These are phyloP conservation scores for Trichopria drosophilae DNA, from an alignment of 2,888 invertebrate species.

Conservation along the genomic window DNA sequence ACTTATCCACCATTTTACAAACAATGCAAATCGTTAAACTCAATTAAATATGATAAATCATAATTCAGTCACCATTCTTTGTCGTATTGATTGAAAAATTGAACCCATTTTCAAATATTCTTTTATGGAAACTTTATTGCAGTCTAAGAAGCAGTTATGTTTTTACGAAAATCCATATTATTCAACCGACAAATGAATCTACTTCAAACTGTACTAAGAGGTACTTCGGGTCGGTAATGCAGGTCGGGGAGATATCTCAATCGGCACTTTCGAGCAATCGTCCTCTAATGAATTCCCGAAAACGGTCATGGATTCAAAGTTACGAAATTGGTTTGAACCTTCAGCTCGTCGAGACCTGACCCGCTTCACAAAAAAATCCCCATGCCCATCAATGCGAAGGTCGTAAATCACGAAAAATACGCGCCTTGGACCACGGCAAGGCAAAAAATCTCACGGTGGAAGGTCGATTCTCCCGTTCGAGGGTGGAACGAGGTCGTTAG, in stretches of 20 bases:
- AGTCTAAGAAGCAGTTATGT: too few relatives aligned
- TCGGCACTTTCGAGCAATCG: constrained; percentile 43
- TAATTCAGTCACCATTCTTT: too few relatives aligned
- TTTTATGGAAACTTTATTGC: too few relatives aligned
- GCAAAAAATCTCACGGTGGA: constrained; percentile 15
- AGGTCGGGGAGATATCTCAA: constrained; percentile 46
- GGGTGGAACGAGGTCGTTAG: constrained; percentile 13
- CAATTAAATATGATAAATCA: too few relatives aligned
- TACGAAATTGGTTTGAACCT: constrained; percentile 50
- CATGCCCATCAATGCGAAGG: constrained; percentile 39
- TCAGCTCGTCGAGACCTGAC: constrained; percentile 34
- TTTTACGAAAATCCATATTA: too few relatives aligned
- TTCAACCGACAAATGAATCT: too few relatives aligned
- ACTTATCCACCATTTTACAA: too few relatives aligned
- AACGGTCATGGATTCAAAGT: constrained; percentile 43
- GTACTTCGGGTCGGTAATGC: too few relatives aligned
- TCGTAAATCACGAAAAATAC: constrained; percentile 52
- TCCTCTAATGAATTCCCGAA: constrained; percentile 50
- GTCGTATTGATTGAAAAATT: too few relatives aligned
- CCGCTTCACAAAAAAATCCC: constrained; percentile 37
- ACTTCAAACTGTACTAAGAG: too few relatives aligned
- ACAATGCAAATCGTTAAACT: too few relatives aligned
- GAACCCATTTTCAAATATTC: too few relatives aligned
- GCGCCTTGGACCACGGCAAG: constrained; percentile 18
- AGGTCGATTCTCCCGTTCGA: constrained; percentile 6